phyloP scores from a whole-genome alignment of 2,113 vertebrate species.

The Crotalus horridus region DNA sequence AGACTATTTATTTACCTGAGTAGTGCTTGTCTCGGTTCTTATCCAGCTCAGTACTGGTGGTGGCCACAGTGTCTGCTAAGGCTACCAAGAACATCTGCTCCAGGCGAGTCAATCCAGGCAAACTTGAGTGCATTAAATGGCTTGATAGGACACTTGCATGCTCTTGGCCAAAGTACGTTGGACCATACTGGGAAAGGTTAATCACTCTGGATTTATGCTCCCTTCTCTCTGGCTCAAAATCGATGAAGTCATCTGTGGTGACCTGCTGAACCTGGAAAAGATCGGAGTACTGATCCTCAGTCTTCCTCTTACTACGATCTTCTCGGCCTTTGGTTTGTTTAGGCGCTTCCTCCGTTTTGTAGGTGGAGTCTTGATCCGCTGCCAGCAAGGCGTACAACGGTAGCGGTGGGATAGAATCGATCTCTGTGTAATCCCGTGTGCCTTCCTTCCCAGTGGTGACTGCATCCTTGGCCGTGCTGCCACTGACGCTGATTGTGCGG shows the following conservation, averaged over 20 bases:
- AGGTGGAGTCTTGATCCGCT: conserved; percentile 89
- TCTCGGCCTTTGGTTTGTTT: conserved; percentile 77
- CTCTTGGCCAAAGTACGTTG: conserved; percentile 92
- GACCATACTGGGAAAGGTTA: conserved; percentile 95
- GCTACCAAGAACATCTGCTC: conserved; percentile 99
- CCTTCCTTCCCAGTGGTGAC: conserved; percentile 94
- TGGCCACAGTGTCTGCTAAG: conserved; percentile 95
- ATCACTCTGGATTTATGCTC: conserved; percentile 93
- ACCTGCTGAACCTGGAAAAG: conserved; percentile 88
- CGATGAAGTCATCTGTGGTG: conserved; percentile 90
- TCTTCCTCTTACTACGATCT: conserved; percentile 68
- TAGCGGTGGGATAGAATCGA: conserved; percentile 93
- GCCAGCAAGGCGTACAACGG: conserved; percentile 88
- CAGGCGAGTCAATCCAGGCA: conserved; percentile 92
- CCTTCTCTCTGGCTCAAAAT: conserved; percentile 89
- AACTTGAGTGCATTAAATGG: conserved; percentile 97
- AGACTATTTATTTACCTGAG: conserved; percentile 73
- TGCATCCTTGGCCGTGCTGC: conserved; percentile 95
- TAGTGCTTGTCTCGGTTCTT: conserved; percentile 86
- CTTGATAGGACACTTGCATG: conserved; percentile 95
- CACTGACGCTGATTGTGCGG: conserved; percentile 95
- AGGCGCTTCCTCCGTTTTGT: conserved; percentile 76
- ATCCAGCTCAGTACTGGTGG: conserved; percentile 89
- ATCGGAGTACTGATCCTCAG: conserved; percentile 89
- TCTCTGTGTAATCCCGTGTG: conserved; percentile 94